Percentiles rank a stretch among this genome's conserved stretches.
phyloP scores from a whole-genome alignment of 2,113 vertebrate genomes.

The Rhinoderma darwinii region DNA sequence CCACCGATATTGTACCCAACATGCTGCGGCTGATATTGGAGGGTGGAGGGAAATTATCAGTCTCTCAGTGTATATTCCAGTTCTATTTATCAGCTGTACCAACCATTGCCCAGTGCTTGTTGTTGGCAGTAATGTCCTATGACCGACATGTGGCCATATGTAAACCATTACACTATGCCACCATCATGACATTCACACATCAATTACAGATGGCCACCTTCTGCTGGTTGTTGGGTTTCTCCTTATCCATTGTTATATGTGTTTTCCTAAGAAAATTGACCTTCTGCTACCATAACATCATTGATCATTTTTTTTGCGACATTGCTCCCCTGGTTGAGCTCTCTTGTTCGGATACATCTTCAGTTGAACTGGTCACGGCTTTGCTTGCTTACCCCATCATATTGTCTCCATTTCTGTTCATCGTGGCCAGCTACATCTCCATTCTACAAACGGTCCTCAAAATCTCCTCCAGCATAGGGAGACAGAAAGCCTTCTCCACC shows the following conservation, averaged over 20 bases:
- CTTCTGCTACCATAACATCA: conserved; percentile 13
- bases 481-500: conserved; percentile 23
- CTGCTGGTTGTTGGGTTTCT: conserved; percentile 16
- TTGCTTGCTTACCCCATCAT: conserved; percentile 33
- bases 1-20: conserved; percentile 22
- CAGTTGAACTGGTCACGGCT: conserved; percentile 37
- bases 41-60: neutral
- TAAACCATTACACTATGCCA: conserved; percentile 50
- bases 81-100: conserved; percentile 22
- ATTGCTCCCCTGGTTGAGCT: conserved; percentile 44
- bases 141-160: conserved; percentile 63
- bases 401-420: conserved; percentile 47
- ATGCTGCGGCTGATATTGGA: conserved; percentile 17
- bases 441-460: conserved; percentile 14
- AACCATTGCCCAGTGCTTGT: conserved; percentile 59
- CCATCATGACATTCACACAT: neutral
- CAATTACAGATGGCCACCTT: neutral
- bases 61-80: neutral
- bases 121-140: conserved; percentile 65
- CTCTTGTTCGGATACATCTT: conserved; percentile 41
- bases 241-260: neutral
- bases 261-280: neutral
- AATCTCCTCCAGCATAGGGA: conserved; percentile 14
- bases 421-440: neutral
- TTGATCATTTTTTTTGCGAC: conserved; percentile 46